phyloP scores from a whole-genome alignment of 1,140 invertebrate species.

The Drosophila yakuba region DNA sequence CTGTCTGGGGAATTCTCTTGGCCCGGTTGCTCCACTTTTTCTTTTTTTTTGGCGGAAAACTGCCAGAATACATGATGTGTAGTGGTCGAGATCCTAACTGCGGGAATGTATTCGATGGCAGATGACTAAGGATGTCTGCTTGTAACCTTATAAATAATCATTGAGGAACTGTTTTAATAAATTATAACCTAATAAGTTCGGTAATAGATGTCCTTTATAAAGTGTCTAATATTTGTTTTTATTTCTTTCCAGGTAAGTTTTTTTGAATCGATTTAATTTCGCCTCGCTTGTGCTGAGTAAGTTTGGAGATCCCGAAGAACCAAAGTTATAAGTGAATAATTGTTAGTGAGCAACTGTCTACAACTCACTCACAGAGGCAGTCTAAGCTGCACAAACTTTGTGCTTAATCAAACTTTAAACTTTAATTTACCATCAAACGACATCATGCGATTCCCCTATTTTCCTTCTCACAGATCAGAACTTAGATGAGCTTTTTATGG shows the following conservation, averaged over 20 bases:
- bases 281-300: conserved; percentile 8
- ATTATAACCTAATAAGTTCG: too few relatives aligned
- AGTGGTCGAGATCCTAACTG: conserved; percentile 21
- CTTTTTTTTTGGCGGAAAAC: conserved; percentile 28
- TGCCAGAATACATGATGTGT: conserved; percentile 32
- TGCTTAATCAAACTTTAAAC: conserved; percentile 24
- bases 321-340: neutral
- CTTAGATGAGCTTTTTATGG: conserved; percentile 51
- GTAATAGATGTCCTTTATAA: neutral
- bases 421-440: conserved; percentile 8
- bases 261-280: neutral
- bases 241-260: conserved; percentile 60
- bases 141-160: too few relatives aligned
- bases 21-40: conserved; percentile 6
- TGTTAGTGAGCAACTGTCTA: neutral
- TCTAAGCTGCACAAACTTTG: neutral
- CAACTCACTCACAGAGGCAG: neutral
- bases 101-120: neutral
- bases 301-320: neutral
- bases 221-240: conserved; percentile 1
- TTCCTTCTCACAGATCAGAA: conserved; percentile 13
- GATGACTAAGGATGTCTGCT: neutral
- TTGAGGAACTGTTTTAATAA: too few relatives aligned
- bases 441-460: conserved; percentile 3
- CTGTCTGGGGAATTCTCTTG: conserved; percentile 32